Conservation (phyloP, 2,797 vertebrate genomes). For the Sebastes miniatus region DNA sequence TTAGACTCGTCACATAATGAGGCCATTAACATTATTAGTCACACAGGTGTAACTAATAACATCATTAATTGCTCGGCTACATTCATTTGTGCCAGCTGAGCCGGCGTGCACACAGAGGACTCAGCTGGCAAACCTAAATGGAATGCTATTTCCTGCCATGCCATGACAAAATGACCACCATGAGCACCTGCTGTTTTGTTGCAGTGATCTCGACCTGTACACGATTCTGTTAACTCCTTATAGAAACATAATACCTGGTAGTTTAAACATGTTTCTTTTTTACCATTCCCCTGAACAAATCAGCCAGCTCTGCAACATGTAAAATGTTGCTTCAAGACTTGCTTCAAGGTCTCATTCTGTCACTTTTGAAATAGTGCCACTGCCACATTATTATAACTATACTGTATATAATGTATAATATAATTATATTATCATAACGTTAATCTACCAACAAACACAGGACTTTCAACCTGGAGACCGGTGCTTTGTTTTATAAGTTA, state of each 20-base stretch:
- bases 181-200: neutral
- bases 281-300: neutral
- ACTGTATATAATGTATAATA: too few species aligned
- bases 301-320: neutral
- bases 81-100: slow-evolving; percentile 9
- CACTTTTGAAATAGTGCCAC: too few species aligned
- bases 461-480: too few species aligned
- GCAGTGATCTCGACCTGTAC: neutral
- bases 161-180: neutral
- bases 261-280: neutral
- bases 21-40: neutral
- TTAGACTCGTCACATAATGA: neutral
- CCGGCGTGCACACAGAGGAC: neutral
- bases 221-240: neutral
- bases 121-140: slow-evolving; percentile 25
- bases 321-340: neutral
- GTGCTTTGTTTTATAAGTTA: too few species aligned
- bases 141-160: neutral
- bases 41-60: slow-evolving; percentile 7
- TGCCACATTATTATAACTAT: too few species aligned
- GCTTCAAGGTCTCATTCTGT: neutral
- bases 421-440: too few species aligned
- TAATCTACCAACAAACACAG: too few species aligned
- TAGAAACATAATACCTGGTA: neutral
- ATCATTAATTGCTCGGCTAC: neutral